Base-by-base conservation (phyloP, 2,113 vertebrate species). In the Campylomormyrus numenius region DNA sequence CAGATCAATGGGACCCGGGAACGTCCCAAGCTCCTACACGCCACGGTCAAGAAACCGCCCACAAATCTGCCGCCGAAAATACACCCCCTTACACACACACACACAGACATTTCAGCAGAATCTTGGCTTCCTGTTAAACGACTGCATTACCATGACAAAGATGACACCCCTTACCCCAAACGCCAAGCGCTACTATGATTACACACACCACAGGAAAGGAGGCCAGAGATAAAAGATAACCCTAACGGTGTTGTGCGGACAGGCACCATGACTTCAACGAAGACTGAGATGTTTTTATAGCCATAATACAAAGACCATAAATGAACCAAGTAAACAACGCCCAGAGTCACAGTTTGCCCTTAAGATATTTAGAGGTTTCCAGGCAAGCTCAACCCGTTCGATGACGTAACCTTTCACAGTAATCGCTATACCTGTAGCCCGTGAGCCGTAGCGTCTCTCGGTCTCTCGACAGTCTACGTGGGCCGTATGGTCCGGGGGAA, bases 281-380 rank as follows among this genome's bases (percentile, higher is more conserved):
- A 58, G 31, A 45, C 31, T 13, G 27, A 89, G 48, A 35, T 58
- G 17, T 87, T 84, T 35, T 53, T 48, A 85, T 27, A 90, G 87
- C 77, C 90, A 80, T 39, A 87, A 74, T n/a, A 58, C 39, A 89
- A 80, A 42, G 11, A 53, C 87, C 86, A 88, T 42, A 91, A 24
- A 89, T 48, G 45, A 56, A 66, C 35, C 74, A 53, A 84, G 87
- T 74, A 90, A 92, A 90, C 90, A 88, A 90, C 89, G 66, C 88
- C 88, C 49, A 84, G 74, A 80, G 5, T 58, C 70, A 46, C 15
- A 46, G 84, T 56, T 53, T 77, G 70, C 88, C 53, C 45, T 62
- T 88, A 39, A n/a, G 17, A 39, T 39, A 84, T 70, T 70, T 7
- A 87, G 45, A 70, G 80, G 83, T 84, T 87, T 74, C 87, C 21